Conservation (phyloP, 2,888 invertebrate species). For the Rhamphomyia laevipes region DNA sequence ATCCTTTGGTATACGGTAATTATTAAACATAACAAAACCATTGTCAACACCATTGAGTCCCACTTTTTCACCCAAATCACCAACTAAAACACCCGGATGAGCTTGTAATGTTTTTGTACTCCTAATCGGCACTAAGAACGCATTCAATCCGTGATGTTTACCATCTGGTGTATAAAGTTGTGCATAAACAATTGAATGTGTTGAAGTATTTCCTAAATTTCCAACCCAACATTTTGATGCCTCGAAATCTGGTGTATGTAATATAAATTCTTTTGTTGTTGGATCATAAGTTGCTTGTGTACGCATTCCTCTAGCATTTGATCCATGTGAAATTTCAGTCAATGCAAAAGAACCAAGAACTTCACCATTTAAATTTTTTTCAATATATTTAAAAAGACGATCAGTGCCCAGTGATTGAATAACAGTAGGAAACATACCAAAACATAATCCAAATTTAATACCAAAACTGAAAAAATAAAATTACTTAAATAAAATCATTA, state of each 20-base stretch:
- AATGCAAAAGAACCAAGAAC: slow-evolving; percentile 66
- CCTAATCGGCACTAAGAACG: slow-evolving; percentile 78
- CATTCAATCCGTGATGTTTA: slow-evolving; percentile 70
- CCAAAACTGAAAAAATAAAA: slow-evolving; percentile 38
- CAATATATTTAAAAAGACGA: slow-evolving; percentile 46
- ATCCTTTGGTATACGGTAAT: slow-evolving; percentile 68
- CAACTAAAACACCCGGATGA: slow-evolving; percentile 69
- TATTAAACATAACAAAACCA: slow-evolving; percentile 61
- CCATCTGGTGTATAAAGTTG: slow-evolving; percentile 72
- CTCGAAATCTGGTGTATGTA: slow-evolving; percentile 65
- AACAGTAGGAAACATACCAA: slow-evolving; percentile 53
- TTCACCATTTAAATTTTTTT: slow-evolving; percentile 31
- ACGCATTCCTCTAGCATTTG: slow-evolving; percentile 77
- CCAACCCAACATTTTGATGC: slow-evolving; percentile 70
- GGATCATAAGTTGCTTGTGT: slow-evolving; percentile 75
- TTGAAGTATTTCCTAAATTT: slow-evolving; percentile 59
- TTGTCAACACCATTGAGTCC: slow-evolving; percentile 89
- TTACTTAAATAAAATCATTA: no score
- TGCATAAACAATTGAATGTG: slow-evolving; percentile 80
- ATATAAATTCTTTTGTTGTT: slow-evolving; percentile 55
- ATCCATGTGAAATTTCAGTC: slow-evolving; percentile 85
- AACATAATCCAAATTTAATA: slow-evolving; percentile 54
- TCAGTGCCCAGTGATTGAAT: slow-evolving; percentile 52
- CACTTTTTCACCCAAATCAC: slow-evolving; percentile 87
- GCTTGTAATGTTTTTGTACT: slow-evolving; percentile 59